Percentiles rank a stretch among this genome's conserved stretches.
These are phyloP conservation scores for Arctopsyche grandis DNA, from an alignment of 1,140 invertebrate genomes.

Conservation along the genomic window DNA sequence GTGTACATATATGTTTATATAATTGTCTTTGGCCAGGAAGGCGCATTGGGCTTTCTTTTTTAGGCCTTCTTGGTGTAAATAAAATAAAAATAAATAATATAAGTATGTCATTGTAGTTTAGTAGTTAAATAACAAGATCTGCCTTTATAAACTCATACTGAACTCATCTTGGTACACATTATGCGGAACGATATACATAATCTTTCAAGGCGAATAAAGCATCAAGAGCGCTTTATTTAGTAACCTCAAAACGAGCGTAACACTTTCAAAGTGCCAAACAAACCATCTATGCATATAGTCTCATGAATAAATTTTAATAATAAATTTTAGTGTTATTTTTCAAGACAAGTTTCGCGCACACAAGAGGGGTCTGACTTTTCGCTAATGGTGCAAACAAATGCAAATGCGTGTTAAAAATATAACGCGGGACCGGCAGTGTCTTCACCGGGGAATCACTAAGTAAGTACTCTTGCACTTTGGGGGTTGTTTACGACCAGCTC, in stretches of 20 bases:
- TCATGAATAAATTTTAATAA: background rate
- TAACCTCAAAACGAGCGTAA: background rate
- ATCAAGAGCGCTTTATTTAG: no score
- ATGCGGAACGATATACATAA: no score
- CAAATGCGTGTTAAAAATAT: constrained; percentile 31
- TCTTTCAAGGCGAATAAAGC: no score
- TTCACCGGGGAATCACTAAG: constrained; percentile 28
- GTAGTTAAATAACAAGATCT: no score
- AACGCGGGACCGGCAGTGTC: background rate
- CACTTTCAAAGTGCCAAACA: background rate
- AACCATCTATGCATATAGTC: background rate
- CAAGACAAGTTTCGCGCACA: constrained; percentile 4
- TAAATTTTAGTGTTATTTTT: background rate
- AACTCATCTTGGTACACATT: no score
- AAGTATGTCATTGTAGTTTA: no score
- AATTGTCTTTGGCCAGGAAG: no score
- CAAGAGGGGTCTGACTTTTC: background rate
- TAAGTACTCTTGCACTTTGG: constrained; percentile 47
- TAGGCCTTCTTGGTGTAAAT: no score
- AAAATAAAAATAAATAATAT: no score
- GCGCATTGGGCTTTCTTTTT: no score
- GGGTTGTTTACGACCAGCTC: constrained; percentile 53
- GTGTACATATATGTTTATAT: no score
- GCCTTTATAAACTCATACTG: no score
- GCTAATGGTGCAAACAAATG: constrained; percentile 26